These are phyloP conservation scores for Cordilura impudica DNA, from an alignment of 2,888 invertebrate genomes.

Conservation along the genomic window DNA sequence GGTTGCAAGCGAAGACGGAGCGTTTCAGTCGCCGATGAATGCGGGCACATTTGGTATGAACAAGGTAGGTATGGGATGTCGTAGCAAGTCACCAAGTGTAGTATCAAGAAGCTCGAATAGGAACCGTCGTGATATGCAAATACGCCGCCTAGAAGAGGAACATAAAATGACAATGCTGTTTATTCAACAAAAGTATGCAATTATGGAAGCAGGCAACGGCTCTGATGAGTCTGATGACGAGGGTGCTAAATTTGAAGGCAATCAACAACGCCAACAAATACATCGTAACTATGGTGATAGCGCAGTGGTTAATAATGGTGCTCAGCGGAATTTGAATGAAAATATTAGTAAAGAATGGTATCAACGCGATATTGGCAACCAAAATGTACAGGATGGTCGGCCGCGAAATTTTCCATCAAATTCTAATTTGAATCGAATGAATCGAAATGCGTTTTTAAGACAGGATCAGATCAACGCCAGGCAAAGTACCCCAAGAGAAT, in stretches of 20 bases:
- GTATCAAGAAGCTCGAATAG: neutral
- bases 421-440: neutral
- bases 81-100: neutral
- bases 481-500: constrained; percentile 1
- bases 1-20: neutral
- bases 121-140: neutral
- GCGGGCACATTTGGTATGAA: neutral
- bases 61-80: neutral
- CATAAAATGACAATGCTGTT: neutral
- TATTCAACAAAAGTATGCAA: neutral
- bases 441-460: neutral
- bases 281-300: neutral
- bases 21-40: neutral
- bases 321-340: neutral
- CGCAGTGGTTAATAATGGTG: neutral
- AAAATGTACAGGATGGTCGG: neutral
- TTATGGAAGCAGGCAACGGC: neutral
- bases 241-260: neutral
- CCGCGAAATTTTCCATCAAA: neutral
- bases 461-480: neutral
- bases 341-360: neutral
- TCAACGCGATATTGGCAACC: neutral
- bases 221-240: neutral
- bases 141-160: neutral
- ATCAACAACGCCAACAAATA: neutral